These are phyloP conservation scores for Takifugu flavidus DNA, from an alignment of 2,113 vertebrate species.

Conservation along the genomic window DNA sequence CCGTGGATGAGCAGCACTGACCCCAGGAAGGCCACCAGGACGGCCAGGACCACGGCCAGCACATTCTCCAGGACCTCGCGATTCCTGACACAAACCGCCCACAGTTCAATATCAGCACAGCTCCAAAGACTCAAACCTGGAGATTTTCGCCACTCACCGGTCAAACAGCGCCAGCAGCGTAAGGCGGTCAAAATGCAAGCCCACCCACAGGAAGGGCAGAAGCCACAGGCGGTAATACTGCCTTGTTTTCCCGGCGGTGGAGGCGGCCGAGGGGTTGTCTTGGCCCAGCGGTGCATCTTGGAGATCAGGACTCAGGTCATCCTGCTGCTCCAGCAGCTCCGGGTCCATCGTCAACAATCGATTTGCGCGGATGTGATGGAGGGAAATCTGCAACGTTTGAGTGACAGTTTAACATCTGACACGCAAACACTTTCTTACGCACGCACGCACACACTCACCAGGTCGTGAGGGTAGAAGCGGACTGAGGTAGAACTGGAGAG, in stretches of 20 bases:
- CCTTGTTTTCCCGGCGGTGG: constrained; percentile 83
- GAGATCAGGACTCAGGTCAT: constrained; percentile 92
- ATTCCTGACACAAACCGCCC: constrained; percentile 75
- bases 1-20: constrained; percentile 92
- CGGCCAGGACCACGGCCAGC: constrained; percentile 88
- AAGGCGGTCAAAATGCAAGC: constrained; percentile 95
- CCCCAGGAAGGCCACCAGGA: constrained; percentile 96
- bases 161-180: constrained; percentile 96
- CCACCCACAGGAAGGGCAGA: constrained; percentile 93
- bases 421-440: no score
- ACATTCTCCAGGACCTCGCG: constrained; percentile 94
- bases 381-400: constrained; percentile 31
- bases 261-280: constrained; percentile 72
- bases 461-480: constrained; percentile 98
- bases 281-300: constrained; percentile 84
- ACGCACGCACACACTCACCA: constrained; percentile 80
- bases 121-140: background rate
- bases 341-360: constrained; percentile 93
- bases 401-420: no score
- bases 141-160: constrained; percentile 73
- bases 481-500: constrained; percentile 99
- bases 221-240: constrained; percentile 98
- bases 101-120: background rate
- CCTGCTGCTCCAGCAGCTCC: constrained; percentile 93
- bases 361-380: constrained; percentile 94